phyloP scores from a whole-genome alignment of 2,113 vertebrate genomes.

The Columbina picui region DNA sequence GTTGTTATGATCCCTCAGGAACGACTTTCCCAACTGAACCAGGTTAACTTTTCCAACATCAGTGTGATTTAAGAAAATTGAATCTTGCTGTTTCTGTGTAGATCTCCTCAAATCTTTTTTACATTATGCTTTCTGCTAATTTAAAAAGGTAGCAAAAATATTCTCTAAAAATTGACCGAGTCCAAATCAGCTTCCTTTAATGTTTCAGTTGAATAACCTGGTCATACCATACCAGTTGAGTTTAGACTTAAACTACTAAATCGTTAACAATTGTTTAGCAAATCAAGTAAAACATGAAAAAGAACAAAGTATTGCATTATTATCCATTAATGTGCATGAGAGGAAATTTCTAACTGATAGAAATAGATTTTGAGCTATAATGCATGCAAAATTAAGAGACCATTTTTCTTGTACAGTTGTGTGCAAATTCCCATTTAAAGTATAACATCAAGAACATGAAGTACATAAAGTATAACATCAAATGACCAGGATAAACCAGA shows the following conservation, averaged over 20 bases:
- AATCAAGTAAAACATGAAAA: not conserved
- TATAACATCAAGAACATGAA: not conserved
- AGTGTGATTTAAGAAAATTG: not conserved
- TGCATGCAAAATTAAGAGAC: not conserved
- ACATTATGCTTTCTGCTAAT: not conserved
- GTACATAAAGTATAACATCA: not conserved
- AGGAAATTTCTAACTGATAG: not conserved
- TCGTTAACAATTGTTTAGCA: not conserved
- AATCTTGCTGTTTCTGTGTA: not conserved
- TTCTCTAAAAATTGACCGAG: not conserved
- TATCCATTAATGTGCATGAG: not conserved
- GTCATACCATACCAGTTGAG: not conserved
- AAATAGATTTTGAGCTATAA: not conserved
- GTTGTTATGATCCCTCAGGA: not conserved
- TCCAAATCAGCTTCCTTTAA: not conserved
- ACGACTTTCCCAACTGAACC: not conserved
- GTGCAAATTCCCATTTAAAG: not conserved
- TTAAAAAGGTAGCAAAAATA: not conserved
- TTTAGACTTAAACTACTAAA: not conserved
- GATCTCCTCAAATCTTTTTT: not conserved
- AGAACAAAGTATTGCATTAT: not conserved
- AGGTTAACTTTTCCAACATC: not conserved
- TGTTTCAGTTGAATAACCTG: not conserved
- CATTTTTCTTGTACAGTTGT: not conserved
- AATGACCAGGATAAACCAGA: not conserved